These are phyloP conservation scores for Hipparchia sbordonii DNA, from an alignment of 2,888 invertebrate genomes.

Conservation along the genomic window DNA sequence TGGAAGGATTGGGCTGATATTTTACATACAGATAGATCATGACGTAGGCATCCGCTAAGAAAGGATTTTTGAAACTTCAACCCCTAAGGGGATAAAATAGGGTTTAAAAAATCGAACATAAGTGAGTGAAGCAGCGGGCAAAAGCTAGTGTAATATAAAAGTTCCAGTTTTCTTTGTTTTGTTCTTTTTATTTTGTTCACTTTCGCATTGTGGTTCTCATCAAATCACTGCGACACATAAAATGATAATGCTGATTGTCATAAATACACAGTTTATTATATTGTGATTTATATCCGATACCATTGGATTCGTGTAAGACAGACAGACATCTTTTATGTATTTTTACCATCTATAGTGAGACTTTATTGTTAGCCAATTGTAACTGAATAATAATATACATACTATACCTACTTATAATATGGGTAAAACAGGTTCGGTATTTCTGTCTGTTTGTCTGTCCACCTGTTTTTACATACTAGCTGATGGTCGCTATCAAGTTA, in stretches of 20 bases:
- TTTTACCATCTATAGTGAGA: conserved; percentile 27
- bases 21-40: no score
- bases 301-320: conserved; percentile 28
- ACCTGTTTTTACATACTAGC: not conserved
- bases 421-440: not conserved
- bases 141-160: no score
- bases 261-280: conserved; percentile 26
- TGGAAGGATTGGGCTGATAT: no score
- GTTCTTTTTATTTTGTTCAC: not conserved
- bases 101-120: no score
- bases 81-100: no score
- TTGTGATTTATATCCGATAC: conserved; percentile 24
- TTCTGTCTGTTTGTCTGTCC: not conserved
- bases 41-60: no score
- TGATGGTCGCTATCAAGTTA: no score
- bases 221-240: conserved; percentile 20
- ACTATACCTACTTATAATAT: not conserved
- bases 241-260: conserved; percentile 28
- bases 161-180: no score
- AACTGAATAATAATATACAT: conserved; percentile 16
- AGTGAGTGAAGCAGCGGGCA: no score
- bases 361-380: conserved; percentile 28
- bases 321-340: conserved; percentile 31
- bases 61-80: no score
- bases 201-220: not conserved